phyloP scores from a whole-genome alignment of 2,888 invertebrate genomes.

The Drosophila meridionalis region DNA sequence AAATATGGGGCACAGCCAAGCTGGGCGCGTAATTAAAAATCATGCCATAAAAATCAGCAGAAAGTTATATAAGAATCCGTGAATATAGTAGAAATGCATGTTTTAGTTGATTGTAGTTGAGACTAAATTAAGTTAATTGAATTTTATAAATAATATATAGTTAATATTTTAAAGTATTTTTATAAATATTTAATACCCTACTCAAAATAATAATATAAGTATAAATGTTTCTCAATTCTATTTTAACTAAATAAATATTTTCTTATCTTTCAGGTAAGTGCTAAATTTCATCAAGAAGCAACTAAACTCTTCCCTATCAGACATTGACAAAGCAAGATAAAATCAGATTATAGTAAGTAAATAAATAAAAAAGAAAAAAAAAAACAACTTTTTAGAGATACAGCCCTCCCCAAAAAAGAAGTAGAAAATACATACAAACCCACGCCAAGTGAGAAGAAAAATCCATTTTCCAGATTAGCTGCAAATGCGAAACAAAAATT shows the following conservation, averaged over 20 bases:
- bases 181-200: background rate
- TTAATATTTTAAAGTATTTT: background rate
- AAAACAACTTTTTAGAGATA: slow-evolving; percentile 20
- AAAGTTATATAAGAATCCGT: background rate
- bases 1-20: slow-evolving; percentile 47
- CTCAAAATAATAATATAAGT: background rate
- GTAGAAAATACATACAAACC: background rate
- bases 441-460: slow-evolving; percentile 39
- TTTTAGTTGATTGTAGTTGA: slow-evolving; percentile 6
- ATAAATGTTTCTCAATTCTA: background rate
- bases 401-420: slow-evolving; percentile 12
- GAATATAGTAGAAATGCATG: slow-evolving; percentile 21
- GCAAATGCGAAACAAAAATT: slow-evolving; percentile 75
- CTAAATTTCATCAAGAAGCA: slow-evolving; percentile 11
- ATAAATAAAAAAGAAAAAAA: slow-evolving; percentile 34
- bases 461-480: slow-evolving; percentile 76
- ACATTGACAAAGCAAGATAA: slow-evolving; percentile 58
- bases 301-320: background rate
- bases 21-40: slow-evolving; percentile 29
- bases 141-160: background rate
- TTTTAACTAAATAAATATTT: slow-evolving; percentile 1
- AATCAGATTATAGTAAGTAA: slow-evolving; percentile 64
- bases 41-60: slow-evolving; percentile 8
- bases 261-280: slow-evolving; percentile 63
- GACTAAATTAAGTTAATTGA: background rate